Percentiles rank a stretch among this genome's conserved stretches.
Conservation (phyloP, 2,797 vertebrate genomes). For the Acanthis flammea region DNA sequence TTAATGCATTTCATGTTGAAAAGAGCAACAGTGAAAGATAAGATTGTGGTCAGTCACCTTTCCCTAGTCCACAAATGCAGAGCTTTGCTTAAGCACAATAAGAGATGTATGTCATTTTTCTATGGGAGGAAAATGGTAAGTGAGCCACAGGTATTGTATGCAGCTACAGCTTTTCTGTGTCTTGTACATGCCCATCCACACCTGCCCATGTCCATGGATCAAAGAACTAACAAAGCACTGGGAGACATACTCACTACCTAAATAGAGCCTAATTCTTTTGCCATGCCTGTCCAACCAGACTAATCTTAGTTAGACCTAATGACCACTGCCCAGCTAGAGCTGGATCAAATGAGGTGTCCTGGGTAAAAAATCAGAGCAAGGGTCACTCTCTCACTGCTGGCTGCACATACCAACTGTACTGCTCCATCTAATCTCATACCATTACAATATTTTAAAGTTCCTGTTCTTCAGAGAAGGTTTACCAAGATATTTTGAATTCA, state of each 20-base stretch:
- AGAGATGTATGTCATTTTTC: background rate
- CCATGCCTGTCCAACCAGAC: background rate
- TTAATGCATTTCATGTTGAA: background rate
- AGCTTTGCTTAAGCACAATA: background rate
- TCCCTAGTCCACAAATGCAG: background rate
- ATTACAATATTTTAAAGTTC: background rate
- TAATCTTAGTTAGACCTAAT: background rate
- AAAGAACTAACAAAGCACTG: background rate
- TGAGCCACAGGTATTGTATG: background rate
- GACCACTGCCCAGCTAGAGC: background rate
- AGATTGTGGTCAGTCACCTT: background rate
- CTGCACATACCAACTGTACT: background rate
- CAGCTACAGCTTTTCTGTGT: background rate
- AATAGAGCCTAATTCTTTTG: background rate
- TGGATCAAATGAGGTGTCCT: background rate
- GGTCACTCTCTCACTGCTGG: background rate
- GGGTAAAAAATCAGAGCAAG: background rate
- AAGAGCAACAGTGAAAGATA: background rate
- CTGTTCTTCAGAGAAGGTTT: background rate
- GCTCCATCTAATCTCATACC: background rate
- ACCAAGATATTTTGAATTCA: background rate
- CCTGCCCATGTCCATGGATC: rapidly evolving
- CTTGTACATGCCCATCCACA: background rate
- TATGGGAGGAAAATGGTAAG: background rate
- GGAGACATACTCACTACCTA: background rate